Conservation (phyloP, 2,113 vertebrate species). For the Galbula dea region DNA sequence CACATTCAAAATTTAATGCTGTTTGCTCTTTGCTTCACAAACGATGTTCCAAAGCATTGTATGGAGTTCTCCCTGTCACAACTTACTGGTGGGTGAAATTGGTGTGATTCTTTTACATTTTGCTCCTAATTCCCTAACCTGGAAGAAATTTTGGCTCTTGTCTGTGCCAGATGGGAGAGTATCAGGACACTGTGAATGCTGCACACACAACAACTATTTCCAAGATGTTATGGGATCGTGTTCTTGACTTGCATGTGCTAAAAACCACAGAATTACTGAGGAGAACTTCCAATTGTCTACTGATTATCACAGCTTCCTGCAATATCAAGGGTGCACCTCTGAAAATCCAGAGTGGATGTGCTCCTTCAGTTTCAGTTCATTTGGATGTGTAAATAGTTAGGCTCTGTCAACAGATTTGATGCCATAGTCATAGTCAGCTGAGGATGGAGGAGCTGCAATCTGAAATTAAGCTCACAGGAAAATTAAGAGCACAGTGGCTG, state of each 20-base stretch:
- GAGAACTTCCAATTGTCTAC: constrained; percentile 34
- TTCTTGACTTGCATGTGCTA: constrained; percentile 20
- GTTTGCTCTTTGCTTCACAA: constrained; percentile 28
- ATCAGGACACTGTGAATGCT: neutral
- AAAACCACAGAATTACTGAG: constrained; percentile 5
- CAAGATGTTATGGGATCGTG: neutral
- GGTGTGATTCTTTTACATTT: constrained; percentile 1
- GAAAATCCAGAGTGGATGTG: constrained; percentile 28
- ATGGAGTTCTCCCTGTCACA: neutral
- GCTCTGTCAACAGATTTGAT: neutral
- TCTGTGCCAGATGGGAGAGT: neutral
- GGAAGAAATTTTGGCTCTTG: constrained; percentile 28
- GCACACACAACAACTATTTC: neutral
- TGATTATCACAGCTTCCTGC: constrained; percentile 3
- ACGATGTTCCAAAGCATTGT: neutral
- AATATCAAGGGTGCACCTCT: neutral
- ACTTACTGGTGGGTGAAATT: neutral
- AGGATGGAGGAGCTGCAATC: neutral
- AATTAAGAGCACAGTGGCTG: neutral
- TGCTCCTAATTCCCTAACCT: constrained; percentile 20
- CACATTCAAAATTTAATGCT: neutral
- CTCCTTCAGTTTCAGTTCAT: neutral
- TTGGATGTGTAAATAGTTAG: neutral
- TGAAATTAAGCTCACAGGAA: constrained; percentile 7
- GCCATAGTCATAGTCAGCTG: neutral